Conservation (phyloP, 2,797 vertebrate genomes). For the Graptemys geographica region DNA sequence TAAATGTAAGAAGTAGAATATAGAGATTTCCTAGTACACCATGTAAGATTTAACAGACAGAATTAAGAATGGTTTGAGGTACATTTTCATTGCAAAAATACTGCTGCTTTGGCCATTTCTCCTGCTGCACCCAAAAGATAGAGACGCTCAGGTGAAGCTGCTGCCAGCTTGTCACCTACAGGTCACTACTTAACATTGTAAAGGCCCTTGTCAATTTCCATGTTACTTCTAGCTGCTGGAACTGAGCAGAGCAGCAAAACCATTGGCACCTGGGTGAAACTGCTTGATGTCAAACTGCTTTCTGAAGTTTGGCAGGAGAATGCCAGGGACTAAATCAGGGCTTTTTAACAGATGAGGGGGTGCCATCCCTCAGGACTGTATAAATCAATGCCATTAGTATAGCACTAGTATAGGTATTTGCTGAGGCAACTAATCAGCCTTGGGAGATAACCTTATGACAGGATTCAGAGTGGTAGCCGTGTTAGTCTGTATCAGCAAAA, state of each 20-base stretch:
- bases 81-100: background rate
- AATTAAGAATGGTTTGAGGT: background rate
- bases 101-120: background rate
- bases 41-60: background rate
- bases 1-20: background rate
- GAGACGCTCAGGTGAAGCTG: background rate
- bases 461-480: background rate
- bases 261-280: background rate
- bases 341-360: background rate
- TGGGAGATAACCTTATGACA: background rate
- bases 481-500: too few relatives aligned
- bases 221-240: background rate
- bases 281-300: background rate
- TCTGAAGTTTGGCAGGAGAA: background rate
- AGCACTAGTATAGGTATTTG: background rate
- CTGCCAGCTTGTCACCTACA: background rate
- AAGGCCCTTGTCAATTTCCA: background rate
- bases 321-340: background rate
- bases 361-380: background rate
- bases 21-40: background rate
- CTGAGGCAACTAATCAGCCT: background rate
- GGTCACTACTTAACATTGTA: background rate
- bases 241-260: background rate
- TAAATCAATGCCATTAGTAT: background rate
- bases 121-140: background rate